Conservation (phyloP, 2,888 invertebrate genomes). For the Macrophya annulata region DNA sequence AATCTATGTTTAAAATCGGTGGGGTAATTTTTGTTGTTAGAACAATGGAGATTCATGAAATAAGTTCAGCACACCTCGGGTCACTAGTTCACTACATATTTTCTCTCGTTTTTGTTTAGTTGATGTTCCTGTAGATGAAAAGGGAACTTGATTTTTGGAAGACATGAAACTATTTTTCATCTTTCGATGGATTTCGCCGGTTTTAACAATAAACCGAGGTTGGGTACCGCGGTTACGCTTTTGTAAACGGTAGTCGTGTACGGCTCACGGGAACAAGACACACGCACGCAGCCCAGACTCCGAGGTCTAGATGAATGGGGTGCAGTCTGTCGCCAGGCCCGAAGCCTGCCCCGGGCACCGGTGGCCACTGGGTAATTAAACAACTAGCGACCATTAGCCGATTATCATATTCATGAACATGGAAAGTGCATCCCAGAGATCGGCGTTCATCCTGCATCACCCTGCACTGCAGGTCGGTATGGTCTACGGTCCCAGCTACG, state of each 20-base stretch:
- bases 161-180: background rate
- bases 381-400: slow-evolving; percentile 78
- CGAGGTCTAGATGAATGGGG: slow-evolving; percentile 67
- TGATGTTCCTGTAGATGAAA: background rate
- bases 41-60: too few species aligned
- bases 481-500: slow-evolving; percentile 13
- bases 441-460: slow-evolving; percentile 54
- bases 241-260: slow-evolving; percentile 58
- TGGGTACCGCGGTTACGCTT: slow-evolving; percentile 43
- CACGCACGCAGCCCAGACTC: slow-evolving; percentile 66
- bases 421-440: slow-evolving; percentile 76
- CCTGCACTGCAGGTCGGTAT: slow-evolving; percentile 15
- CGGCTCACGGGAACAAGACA: slow-evolving; percentile 68
- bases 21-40: too few species aligned
- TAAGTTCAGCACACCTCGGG: too few species aligned
- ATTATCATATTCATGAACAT: slow-evolving; percentile 79
- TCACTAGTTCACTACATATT: background rate
- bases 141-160: background rate
- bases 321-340: slow-evolving; percentile 66
- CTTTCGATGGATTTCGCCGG: background rate
- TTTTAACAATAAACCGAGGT: background rate
- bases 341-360: slow-evolving; percentile 63
- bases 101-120: too few species aligned
- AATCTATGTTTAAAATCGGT: background rate
- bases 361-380: slow-evolving; percentile 75